Percentiles rank a stretch among this genome's conserved stretches.
These are phyloP conservation scores for Simalia tracyae DNA, from an alignment of 2,797 vertebrate species.

Conservation along the genomic window DNA sequence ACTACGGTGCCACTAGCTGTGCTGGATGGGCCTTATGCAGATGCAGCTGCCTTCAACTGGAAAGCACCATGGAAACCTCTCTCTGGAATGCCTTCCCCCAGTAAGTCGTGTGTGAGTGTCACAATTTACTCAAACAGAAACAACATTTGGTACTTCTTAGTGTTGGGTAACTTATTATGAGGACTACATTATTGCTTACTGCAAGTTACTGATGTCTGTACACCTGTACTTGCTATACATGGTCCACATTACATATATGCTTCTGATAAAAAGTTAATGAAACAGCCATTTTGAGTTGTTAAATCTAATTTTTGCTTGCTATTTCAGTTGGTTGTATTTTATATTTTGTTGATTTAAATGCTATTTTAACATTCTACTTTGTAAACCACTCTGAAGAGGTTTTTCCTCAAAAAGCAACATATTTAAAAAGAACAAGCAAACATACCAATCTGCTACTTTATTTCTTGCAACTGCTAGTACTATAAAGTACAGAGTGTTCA, in stretches of 20 bases:
- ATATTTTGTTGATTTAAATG: neutral
- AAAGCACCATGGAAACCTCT: neutral
- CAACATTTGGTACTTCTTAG: neutral
- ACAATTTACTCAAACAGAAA: neutral
- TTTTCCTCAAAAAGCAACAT: no score
- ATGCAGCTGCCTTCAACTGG: neutral
- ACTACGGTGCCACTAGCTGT: neutral
- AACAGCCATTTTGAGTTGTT: neutral
- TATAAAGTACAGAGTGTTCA: neutral
- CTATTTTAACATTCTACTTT: neutral
- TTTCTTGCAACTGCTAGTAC: neutral
- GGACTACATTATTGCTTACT: neutral
- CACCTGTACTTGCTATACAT: neutral
- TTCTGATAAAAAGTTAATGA: neutral
- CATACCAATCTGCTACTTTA: neutral
- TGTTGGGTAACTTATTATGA: neutral
- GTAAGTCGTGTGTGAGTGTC: neutral
- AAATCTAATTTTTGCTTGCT: neutral
- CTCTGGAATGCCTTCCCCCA: neutral
- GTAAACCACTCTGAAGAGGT: neutral
- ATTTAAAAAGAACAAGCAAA: no score
- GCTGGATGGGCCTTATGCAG: neutral
- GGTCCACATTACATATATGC: neutral
- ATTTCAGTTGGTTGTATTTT: neutral
- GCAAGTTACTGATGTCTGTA: neutral